A percentile compares a stretch with the other conserved stretches of the same genome.
phyloP scores from a whole-genome alignment of 2,797 vertebrate genomes.

The Prunella strophiata region DNA sequence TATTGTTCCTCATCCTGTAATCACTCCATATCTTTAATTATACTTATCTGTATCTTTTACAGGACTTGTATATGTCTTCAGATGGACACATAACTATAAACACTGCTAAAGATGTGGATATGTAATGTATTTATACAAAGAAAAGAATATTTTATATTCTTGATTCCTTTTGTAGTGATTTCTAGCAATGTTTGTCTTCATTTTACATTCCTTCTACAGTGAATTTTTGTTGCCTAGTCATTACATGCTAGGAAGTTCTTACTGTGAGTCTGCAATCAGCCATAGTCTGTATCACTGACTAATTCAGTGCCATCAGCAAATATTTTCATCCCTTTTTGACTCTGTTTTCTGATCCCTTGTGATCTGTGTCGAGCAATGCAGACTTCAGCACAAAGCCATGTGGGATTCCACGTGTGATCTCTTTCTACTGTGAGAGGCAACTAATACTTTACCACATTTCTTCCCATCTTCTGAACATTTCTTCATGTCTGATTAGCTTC shows the following conservation, averaged over 20 bases:
- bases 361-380: background rate
- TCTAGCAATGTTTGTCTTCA: background rate
- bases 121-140: background rate
- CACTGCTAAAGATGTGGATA: background rate
- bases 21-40: background rate
- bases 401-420: background rate
- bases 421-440: background rate
- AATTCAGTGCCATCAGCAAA: background rate
- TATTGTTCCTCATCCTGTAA: background rate
- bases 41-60: background rate
- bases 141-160: background rate
- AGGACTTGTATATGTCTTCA: background rate
- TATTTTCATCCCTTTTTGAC: background rate
- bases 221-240: background rate
- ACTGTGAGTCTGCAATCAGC: background rate
- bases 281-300: background rate
- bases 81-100: background rate
- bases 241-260: background rate
- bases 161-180: background rate
- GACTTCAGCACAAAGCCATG: background rate
- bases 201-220: background rate
- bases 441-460: background rate
- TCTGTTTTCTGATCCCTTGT: background rate
- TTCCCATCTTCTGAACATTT: slow-evolving; percentile 15
- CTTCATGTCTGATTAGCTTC: slow-evolving; percentile 6